Base-by-base conservation (phyloP, 2,113 vertebrate genomes). In the Aegithalos caudatus region DNA sequence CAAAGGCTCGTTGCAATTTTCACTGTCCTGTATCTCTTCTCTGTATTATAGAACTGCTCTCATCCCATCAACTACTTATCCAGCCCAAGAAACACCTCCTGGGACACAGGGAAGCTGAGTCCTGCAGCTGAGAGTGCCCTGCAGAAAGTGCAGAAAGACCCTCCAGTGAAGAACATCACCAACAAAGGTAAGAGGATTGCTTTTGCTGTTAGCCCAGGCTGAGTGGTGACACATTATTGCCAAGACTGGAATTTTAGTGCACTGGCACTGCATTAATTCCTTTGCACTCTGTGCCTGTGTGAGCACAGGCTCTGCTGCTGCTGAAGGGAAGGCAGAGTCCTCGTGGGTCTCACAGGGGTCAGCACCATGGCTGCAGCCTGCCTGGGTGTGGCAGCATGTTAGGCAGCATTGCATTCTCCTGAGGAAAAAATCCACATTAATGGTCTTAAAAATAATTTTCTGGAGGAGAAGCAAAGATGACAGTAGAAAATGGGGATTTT, bases 41-140 rank as follows among this genome's bases (percentile, higher is more conserved):
- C 35, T 82, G 15, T 53, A 0, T 79, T 95, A 33, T 97, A 99
- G 99, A 99, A 99, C 95, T 98, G 98, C 93, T 98, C 98, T 37
- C 98, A 98, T 81, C 98, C 98, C 45, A 96, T 96, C 92, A 97
- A 98, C 92, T 98, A 98, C 61, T 81, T 98, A 14, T 97, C 98
- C 11, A 98, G 98, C 40, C 98, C 98, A 40, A 98, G 97, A 57
- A 98, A 97, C 27, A 95, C 77, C 18, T 98, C 98, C 61, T 98
- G 98, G 98, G 98, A 97, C 37, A 96, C 88, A 23, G 97, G 98
- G 67, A 97, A 96, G 2, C 97, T 40, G 10, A 95, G 92, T 14
- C 95, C 98, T 61, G 98, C 97, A 62, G 97, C 98, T 2, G 98
- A 97, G 88, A 98, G 94, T 56, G 98, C 97, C 45, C 95, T 98